These are phyloP conservation scores for Mobula birostris DNA, from an alignment of 2,113 vertebrate genomes.

Conservation along the genomic window DNA sequence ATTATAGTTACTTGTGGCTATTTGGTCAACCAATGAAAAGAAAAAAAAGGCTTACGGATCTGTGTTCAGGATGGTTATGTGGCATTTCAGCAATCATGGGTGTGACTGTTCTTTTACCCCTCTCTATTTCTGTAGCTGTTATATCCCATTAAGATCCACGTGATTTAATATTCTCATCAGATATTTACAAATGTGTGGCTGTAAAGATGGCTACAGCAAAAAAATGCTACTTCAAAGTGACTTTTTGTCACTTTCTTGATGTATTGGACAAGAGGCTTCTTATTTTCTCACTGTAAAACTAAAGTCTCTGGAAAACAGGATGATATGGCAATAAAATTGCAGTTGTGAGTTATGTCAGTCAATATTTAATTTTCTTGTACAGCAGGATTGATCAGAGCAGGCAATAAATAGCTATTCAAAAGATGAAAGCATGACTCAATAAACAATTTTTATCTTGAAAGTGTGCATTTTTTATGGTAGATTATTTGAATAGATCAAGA, in stretches of 20 bases:
- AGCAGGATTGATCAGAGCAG: not conserved
- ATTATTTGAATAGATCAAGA: constrained; percentile 13
- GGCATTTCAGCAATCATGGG: not conserved
- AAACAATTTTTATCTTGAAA: constrained; percentile 17
- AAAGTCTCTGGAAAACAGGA: not conserved
- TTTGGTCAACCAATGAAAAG: not conserved
- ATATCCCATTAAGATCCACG: not conserved
- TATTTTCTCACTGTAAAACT: constrained; percentile 32
- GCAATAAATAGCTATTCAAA: constrained; percentile 29
- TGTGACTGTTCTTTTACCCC: not conserved
- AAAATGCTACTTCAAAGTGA: not conserved
- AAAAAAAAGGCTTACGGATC: not conserved
- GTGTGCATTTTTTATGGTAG: constrained; percentile 14
- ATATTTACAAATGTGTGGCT: not conserved
- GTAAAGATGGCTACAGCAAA: not conserved
- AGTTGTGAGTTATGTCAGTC: constrained; percentile 29
- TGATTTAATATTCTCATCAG: not conserved
- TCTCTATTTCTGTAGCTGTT: too few species aligned
- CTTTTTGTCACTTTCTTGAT: constrained; percentile 34
- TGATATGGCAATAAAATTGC: not conserved
- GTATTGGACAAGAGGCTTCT: not conserved
- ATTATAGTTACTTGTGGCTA: too few species aligned
- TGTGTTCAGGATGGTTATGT: not conserved
- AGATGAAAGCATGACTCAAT: constrained; percentile 28
- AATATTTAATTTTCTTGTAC: constrained; percentile 37